Evolutionary conservation across 1,140 invertebrate genomes (phyloP).

Genomic region (Campoletis sonorensis): DNA sequence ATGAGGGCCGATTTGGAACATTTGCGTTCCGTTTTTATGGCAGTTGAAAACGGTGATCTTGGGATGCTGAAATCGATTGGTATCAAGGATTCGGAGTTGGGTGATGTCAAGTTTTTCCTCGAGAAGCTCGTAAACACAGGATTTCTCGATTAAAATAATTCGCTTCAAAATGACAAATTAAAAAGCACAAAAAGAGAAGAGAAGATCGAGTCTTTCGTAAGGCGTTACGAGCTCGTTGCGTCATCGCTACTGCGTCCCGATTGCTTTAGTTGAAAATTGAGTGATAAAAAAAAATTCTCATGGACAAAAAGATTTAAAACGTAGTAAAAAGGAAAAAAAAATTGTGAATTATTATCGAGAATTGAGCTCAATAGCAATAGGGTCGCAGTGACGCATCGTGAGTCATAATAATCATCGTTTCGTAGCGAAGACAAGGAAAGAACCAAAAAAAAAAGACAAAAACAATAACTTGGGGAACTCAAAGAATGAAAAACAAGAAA

Average conservation of each 20-base stretch:
- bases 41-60: conserved; percentile 96
- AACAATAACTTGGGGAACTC: not conserved
- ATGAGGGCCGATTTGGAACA: conserved; percentile 93
- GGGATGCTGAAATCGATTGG: conserved; percentile 95
- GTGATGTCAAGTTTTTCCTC: conserved; percentile 98
- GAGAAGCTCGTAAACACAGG: conserved; percentile 98
- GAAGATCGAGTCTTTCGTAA: not conserved
- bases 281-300: not conserved
- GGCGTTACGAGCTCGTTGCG: conserved; percentile 2
- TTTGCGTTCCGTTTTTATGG: conserved; percentile 95
- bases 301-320: not conserved
- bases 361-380: conserved; percentile 9
- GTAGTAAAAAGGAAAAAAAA: not conserved
- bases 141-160: conserved; percentile 89
- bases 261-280: not conserved
- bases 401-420: not conserved
- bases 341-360: not conserved
- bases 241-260: conserved; percentile 38
- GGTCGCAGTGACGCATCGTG: conserved; percentile 43
- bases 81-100: conserved; percentile 96
- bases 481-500: too few relatives aligned
- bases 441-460: not conserved
- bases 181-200: not conserved
- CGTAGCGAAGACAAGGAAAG: not conserved
- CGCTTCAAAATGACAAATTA: too few relatives aligned